Evolutionary conservation across 2,888 invertebrate genomes (phyloP).

Genomic region (Hermodice carunculata): DNA sequence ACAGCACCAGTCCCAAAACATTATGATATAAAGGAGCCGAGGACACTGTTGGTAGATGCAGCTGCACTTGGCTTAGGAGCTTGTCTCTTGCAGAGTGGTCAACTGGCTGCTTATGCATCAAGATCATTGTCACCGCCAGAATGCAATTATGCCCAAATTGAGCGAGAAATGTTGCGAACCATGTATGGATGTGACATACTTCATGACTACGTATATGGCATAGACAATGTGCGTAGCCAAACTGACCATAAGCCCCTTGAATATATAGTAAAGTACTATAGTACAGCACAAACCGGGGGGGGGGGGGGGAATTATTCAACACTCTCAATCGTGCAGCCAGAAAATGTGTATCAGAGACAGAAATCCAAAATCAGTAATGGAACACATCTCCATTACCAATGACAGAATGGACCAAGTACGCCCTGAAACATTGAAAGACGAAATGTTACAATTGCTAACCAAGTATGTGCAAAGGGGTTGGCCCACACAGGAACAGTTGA

Average conservation of each 20-base stretch:
- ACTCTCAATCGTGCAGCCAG: neutral
- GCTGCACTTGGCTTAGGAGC: neutral
- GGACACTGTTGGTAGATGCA: neutral
- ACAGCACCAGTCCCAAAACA: neutral
- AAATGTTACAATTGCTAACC: neutral
- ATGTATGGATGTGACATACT: neutral
- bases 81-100: neutral
- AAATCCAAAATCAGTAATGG: neutral
- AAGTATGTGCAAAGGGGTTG: neutral
- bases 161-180: constrained; percentile 5
- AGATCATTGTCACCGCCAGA: neutral
- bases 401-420: neutral
- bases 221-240: neutral
- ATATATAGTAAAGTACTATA: neutral
- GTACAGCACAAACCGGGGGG: neutral
- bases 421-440: neutral
- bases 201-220: constrained; percentile 9
- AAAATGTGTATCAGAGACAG: neutral
- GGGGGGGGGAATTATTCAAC: neutral
- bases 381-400: neutral
- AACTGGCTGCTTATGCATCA: constrained; percentile 6
- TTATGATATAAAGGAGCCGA: neutral
- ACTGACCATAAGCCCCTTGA: constrained; percentile 16
- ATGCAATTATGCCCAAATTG: constrained; percentile 15
- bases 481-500: neutral